Percentiles rank a stretch among this genome's conserved stretches.
Conservation (phyloP, 2,113 vertebrate genomes). For the Mustela nigripes region DNA sequence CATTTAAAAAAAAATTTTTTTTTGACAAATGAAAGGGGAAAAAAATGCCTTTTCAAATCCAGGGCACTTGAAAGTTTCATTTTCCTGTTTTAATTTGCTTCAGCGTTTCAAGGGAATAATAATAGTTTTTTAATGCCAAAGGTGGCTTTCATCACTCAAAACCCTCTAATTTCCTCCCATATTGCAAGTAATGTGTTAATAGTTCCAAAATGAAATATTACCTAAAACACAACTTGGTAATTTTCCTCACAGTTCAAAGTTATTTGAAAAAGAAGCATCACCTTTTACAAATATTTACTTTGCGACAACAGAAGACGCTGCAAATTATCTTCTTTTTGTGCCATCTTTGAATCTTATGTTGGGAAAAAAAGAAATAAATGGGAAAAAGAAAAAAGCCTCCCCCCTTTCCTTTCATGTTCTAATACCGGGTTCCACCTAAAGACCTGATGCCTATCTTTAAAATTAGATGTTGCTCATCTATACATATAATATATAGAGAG, state of each 20-base stretch:
- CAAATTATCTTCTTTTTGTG: slow-evolving; percentile 83
- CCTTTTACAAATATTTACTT: slow-evolving; percentile 90
- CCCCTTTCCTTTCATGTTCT: slow-evolving; percentile 68
- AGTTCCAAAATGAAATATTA: slow-evolving; percentile 89
- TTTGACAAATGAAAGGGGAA: slow-evolving; percentile 83
- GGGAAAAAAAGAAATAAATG: not conserved
- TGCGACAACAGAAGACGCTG: slow-evolving; percentile 83
- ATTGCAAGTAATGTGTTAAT: slow-evolving; percentile 88
- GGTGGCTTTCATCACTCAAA: slow-evolving; percentile 84
- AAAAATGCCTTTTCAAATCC: slow-evolving; percentile 83
- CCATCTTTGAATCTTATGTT: slow-evolving; percentile 58
- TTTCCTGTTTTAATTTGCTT: slow-evolving; percentile 85
- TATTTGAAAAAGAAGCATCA: slow-evolving; percentile 89
- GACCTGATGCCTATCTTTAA: slow-evolving; percentile 81
- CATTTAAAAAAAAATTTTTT: slow-evolving; percentile 65
- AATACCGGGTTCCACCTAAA: slow-evolving; percentile 76
- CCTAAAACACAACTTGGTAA: slow-evolving; percentile 87
- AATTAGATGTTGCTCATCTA: slow-evolving; percentile 80
- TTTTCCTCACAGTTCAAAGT: slow-evolving; percentile 89
- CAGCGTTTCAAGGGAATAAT: slow-evolving; percentile 79
- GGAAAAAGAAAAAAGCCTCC: slow-evolving; percentile 17
- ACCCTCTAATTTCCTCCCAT: slow-evolving; percentile 86
- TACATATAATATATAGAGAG: not conserved
- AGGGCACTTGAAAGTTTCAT: slow-evolving; percentile 85
- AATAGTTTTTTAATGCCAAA: slow-evolving; percentile 84